Evolutionary conservation across 2,888 invertebrate genomes (phyloP), one percentile per base, ranked within the genome.

Genomic region (Idaea biselata): DNA sequence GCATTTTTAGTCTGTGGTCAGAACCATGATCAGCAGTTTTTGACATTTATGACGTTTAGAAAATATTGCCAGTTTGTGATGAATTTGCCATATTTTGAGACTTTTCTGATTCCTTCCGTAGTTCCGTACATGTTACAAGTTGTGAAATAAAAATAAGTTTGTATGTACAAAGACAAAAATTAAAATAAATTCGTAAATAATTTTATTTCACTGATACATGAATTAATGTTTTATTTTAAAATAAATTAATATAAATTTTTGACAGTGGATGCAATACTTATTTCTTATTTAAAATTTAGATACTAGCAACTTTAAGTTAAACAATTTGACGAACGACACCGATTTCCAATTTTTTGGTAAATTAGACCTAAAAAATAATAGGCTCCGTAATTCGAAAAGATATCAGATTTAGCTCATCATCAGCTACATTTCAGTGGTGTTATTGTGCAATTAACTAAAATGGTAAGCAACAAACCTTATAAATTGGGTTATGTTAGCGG

Each of bases 401-500:
- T 3, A 44, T 44, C 44, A 11, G 3, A 44, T 8, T 44, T 44
- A 44, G 3, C 8, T 44, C 8, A 11, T n/a, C n/a, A n/a, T n/a
- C 6, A 44, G 44, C 44, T 44, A 44, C 44, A 44, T 44, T 44
- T 44, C 11, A 25, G 5, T 14, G 0, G 44, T 14, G 44, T 2
- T 3, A 11, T 14, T 44, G 14, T 44, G 0, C 11, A 14, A 44
- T 44, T 44, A 11, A 44, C 8, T 54, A 65, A 64, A 63, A 79
- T 78, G 79, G 80, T 80, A 60, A 66, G 71, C 66, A 32, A 55
- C 31, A 7, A 18, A 58, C 25, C 32, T 58, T 44, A 25, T 53
- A 54, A 6, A 16, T 18, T 16, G n/a, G 16, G n/a, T 31, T 33
- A 16, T 16, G 16, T 44, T 44, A 44, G 44, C 44, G 44, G 44